These are phyloP conservation scores for Gymnobelideus leadbeateri DNA, from an alignment of 2,113 vertebrate genomes.

Conservation along the genomic window DNA sequence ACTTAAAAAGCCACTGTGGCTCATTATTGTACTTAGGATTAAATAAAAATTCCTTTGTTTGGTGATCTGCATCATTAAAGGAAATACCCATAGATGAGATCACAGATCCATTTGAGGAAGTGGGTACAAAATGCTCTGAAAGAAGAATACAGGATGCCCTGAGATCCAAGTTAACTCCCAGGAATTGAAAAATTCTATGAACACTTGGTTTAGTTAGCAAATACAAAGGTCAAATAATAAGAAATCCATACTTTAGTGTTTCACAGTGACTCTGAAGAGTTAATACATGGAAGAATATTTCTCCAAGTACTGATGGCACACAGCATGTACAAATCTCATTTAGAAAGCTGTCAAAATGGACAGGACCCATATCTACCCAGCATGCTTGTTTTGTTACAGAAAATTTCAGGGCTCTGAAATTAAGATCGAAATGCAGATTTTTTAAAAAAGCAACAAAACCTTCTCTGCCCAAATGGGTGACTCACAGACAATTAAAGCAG, in stretches of 20 bases:
- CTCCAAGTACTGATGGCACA: constrained; percentile 1
- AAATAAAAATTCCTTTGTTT: not conserved
- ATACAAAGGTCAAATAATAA: constrained; percentile 30
- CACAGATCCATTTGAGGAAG: not conserved
- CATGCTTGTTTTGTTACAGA: not conserved
- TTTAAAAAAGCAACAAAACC: constrained; percentile 33
- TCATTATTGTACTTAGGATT: not conserved
- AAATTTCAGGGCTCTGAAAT: not conserved
- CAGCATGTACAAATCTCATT: not conserved
- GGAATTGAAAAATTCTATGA: not conserved
- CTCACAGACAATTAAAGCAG: not conserved
- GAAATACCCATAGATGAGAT: not conserved
- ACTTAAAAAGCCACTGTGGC: not conserved
- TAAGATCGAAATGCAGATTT: constrained; percentile 3
- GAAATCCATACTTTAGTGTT: constrained; percentile 26
- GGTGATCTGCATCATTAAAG: not conserved
- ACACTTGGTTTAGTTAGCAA: not conserved
- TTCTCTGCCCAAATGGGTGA: not conserved
- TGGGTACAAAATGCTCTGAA: not conserved
- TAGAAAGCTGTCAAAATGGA: constrained; percentile 22
- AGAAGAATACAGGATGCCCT: not conserved
- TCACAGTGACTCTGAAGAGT: constrained; percentile 4
- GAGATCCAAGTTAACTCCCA: not conserved
- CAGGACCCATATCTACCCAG: constrained; percentile 8
- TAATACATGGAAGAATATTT: constrained; percentile 28